A percentile compares a stretch with the other conserved stretches of the same genome.
These are phyloP conservation scores for Trematocara zebra DNA, from an alignment of 2,113 vertebrate species.

Conservation along the genomic window DNA sequence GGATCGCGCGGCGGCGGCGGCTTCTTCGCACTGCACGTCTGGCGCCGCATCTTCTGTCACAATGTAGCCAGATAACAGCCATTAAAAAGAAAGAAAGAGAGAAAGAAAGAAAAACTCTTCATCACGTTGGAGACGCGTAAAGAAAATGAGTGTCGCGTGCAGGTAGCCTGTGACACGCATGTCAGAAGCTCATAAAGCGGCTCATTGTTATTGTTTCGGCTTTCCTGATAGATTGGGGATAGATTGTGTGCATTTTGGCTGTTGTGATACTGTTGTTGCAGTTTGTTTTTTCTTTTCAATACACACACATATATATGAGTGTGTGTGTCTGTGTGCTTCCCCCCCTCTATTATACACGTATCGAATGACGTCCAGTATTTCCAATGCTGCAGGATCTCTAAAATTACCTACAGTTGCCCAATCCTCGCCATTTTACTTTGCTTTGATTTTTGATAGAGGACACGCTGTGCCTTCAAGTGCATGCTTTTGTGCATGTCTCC, in stretches of 20 bases:
- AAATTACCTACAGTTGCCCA: slow-evolving; percentile 62
- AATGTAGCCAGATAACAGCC: slow-evolving; percentile 46
- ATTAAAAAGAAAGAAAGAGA: slow-evolving; percentile 17
- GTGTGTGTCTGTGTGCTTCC: neutral
- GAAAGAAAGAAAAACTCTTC: neutral
- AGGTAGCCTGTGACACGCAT: slow-evolving; percentile 31
- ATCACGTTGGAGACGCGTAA: neutral
- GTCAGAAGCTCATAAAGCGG: slow-evolving; percentile 26
- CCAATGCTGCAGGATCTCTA: slow-evolving; percentile 51
- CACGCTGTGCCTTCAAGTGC: slow-evolving; percentile 49
- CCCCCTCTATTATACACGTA: neutral
- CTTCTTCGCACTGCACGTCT: neutral
- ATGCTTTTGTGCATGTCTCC: neutral
- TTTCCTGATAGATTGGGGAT: neutral
- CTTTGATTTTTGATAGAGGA: slow-evolving; percentile 59
- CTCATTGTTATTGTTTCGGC: slow-evolving; percentile 4
- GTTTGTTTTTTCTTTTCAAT: neutral
- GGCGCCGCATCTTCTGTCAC: slow-evolving; percentile 28
- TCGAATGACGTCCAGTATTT: slow-evolving; percentile 45
- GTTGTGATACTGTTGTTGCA: neutral
- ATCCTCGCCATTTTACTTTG: slow-evolving; percentile 73
- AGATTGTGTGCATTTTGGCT: neutral
- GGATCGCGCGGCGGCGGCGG: neutral
- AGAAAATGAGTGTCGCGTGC: slow-evolving; percentile 23
- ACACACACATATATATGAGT: neutral